Percentiles rank a stretch among this genome's conserved stretches.
phyloP scores from a whole-genome alignment of 1,140 invertebrate genomes.

The Drosophila eugracilis region DNA sequence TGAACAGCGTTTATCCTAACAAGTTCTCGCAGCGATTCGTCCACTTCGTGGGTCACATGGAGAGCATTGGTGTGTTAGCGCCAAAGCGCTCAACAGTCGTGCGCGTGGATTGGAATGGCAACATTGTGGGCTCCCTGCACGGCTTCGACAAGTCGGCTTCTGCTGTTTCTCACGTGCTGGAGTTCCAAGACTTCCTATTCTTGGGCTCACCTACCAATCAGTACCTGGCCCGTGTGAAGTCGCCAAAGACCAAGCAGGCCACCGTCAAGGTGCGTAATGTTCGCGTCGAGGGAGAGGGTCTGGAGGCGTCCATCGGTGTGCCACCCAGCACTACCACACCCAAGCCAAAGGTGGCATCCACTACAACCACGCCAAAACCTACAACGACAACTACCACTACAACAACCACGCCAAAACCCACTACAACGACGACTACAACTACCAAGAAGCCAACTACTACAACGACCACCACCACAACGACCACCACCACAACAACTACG shows the following conservation, averaged over 20 bases:
- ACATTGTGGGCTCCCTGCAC: conserved; percentile 88
- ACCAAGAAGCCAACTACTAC: conserved; percentile 24
- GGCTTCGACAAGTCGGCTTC: conserved; percentile 85
- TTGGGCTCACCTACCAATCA: conserved; percentile 89
- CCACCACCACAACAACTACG: conserved; percentile 19
- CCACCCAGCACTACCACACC: conserved; percentile 46
- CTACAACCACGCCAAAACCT: conserved; percentile 33
- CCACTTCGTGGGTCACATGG: conserved; percentile 85
- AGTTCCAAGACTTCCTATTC: conserved; percentile 86
- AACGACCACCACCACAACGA: conserved; percentile 39
- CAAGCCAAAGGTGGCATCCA: conserved; percentile 45
- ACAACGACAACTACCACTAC: conserved; percentile 39
- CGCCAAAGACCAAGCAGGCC: conserved; percentile 85
- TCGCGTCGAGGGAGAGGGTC: conserved; percentile 70
- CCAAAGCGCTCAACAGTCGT: conserved; percentile 86
- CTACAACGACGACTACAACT: conserved; percentile 37
- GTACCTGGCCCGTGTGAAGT: conserved; percentile 87
- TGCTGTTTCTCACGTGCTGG: conserved; percentile 87
- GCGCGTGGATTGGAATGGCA: conserved; percentile 88
- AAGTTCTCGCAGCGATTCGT: conserved; percentile 69
- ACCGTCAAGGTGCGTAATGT: conserved; percentile 83
- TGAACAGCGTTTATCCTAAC: conserved; percentile 86
- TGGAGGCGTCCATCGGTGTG: conserved; percentile 69
- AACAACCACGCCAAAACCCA: conserved; percentile 18
- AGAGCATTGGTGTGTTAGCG: conserved; percentile 64